Base-by-base conservation (phyloP, 1,140 invertebrate genomes). In the Zaprionus kolodkinae region DNA sequence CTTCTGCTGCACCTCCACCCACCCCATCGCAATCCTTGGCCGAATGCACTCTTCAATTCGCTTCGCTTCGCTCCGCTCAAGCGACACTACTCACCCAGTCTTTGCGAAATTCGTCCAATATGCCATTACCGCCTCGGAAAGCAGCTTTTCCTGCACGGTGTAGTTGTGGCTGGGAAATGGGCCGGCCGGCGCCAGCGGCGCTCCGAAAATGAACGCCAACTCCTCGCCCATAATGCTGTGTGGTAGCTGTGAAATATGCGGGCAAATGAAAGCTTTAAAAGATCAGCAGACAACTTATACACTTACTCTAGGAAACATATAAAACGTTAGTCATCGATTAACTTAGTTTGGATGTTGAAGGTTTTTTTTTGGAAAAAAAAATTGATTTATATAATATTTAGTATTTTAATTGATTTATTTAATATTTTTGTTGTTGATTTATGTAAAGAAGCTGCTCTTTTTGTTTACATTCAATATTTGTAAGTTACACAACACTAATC, bases 71-170 rank as follows among this genome's bases (percentile, higher is more conserved):
- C 21, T 21, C 59, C 71, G 35, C 74, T 9, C 27, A 36, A 74
- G 45, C 45, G 12, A n/a, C 52, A 77, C 62, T 75, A 93, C 93
- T 94, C 93, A 96, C 97, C 97, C 97, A 52, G 95, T 96, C 93
- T 97, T 96, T 2, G 96, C 97, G 91, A 98, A 98, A 92, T 98
- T 98, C 36, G 96, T 96, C 96, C 97, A 98, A 92, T 96, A 96
- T 72, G 95, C 95, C 96, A 98, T 97, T 67, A 98, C 95, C 15
- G 96, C 95, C 93, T 97, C 96, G 40, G 96, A 96, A 63, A 98
- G 94, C 12, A 96, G 93, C 79, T 95, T 95, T 93, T 98, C 97
- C 50, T 95, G 93, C 60, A 94, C 94, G 40, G 95, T 96, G 92
- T 96, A 98, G 72, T 95, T 94, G 54, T 94, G 94, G 52, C 84